These are phyloP conservation scores for Capreolus pygargus DNA, from an alignment of 2,113 vertebrate species.

Conservation along the genomic window DNA sequence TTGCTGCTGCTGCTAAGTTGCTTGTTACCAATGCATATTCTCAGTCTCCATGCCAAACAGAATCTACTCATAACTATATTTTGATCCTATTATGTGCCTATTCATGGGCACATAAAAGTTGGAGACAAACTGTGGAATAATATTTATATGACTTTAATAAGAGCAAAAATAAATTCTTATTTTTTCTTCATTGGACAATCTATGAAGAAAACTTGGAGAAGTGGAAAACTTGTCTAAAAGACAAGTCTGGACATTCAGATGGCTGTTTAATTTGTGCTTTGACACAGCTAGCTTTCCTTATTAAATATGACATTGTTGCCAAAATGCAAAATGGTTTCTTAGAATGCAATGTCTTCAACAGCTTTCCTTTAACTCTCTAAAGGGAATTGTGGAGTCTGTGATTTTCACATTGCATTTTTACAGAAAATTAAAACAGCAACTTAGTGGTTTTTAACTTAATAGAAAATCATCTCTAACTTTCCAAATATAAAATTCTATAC, in stretches of 20 bases:
- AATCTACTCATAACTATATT: not conserved
- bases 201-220: not conserved
- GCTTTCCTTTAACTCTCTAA: not conserved
- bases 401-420: not conserved
- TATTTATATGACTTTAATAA: not conserved
- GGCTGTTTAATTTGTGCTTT: conserved; percentile 6
- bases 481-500: not conserved
- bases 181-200: not conserved
- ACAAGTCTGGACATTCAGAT: not conserved
- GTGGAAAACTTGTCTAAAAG: not conserved
- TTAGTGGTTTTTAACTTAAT: not conserved
- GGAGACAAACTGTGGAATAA: not conserved
- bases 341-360: not conserved
- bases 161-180: not conserved
- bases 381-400: not conserved
- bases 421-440: not conserved
- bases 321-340: not conserved
- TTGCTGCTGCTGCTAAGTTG: not conserved
- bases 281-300: not conserved
- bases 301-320: not conserved
- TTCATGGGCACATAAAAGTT: not conserved
- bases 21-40: not conserved
- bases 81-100: not conserved
- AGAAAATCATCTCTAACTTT: not conserved
- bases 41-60: no score